Base-by-base conservation (phyloP, 2,113 vertebrate genomes). In the Alligator mississippiensis region DNA sequence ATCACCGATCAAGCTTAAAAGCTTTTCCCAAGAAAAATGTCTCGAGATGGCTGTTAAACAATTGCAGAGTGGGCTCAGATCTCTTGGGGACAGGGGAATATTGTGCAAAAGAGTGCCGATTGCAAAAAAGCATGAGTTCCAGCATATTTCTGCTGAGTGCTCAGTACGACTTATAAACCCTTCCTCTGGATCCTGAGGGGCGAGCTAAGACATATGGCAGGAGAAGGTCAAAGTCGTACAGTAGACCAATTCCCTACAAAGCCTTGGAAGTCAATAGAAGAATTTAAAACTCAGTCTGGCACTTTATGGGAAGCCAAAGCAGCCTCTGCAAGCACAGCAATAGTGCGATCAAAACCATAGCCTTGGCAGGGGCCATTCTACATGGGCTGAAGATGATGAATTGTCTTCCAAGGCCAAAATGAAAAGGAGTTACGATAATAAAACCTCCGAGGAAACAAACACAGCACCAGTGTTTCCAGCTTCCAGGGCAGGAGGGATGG, bases 1-100 rank as follows among this genome's bases (percentile, higher is more conserved):
- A 94, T 94, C 94, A 93, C 93, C 90, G 94, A 95, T 95, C 87
- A 94, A 94, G 93, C 94, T 96, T 96, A 96, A 96, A 92, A 95
- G 91, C 93, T 96, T 96, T 96, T 88, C 84, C 92, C 54, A 24
- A 92, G 95, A 96, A 96, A 96, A 86, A 61, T 21, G 82, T 58
- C 61, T 88, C 77, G 84, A 94, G 92, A 25, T 93, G 74, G 91
- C 70, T 77, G 93, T 84, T 94, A 96, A 95, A 89, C 78, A 84
- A 83, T 88, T 74, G 90, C 85, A 22, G 30, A 38, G 22, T 72
- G 80, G 80, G 59, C 70, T 83, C 80, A 63, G 85, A 78, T 77
- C 75, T 80, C 85, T 76, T n/a, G n/a, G 60, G 90, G 77, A 76
- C 78, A 77, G 34, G 12, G 79, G 12, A 47, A 63, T 22, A 61